These are phyloP conservation scores for Anticlea derivata DNA, from an alignment of 2,888 invertebrate species.

Conservation along the genomic window DNA sequence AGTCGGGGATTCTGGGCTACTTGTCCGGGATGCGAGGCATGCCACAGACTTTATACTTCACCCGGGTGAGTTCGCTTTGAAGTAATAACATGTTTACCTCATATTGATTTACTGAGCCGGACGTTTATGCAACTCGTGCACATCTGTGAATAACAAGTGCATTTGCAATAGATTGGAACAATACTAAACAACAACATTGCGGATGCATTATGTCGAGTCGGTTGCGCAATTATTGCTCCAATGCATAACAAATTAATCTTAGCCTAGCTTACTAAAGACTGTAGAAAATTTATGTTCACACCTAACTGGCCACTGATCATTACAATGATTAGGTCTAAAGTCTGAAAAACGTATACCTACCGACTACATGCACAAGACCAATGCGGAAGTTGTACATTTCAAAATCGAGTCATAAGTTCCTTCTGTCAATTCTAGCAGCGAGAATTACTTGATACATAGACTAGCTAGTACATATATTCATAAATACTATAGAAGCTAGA, in stretches of 20 bases:
- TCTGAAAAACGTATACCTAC: too few relatives aligned
- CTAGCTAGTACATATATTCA: too few relatives aligned
- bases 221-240: constrained; percentile 1
- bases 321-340: too few relatives aligned
- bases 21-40: constrained; percentile 93
- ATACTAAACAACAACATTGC: constrained; percentile 19
- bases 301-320: too few relatives aligned
- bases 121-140: constrained; percentile 19
- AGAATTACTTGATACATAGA: too few relatives aligned
- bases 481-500: too few relatives aligned
- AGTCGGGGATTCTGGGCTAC: constrained; percentile 93
- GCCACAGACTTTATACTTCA: constrained; percentile 94
- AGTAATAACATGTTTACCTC: constrained; percentile 41
- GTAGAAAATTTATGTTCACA: too few relatives aligned
- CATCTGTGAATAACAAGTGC: constrained; percentile 26
- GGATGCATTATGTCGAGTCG: constrained; percentile 1
- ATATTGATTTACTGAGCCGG: constrained; percentile 21
- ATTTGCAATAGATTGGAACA: constrained; percentile 12
- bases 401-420: too few relatives aligned
- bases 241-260: background rate
- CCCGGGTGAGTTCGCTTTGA: constrained; percentile 85
- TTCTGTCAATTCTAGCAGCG: too few relatives aligned
- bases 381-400: too few relatives aligned
- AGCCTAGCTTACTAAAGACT: too few relatives aligned
- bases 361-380: too few relatives aligned